A percentile compares a stretch with the other conserved stretches of the same genome.
Evolutionary conservation across 2,888 invertebrate species (phyloP).

Genomic region (Choreutis nemorana): DNA sequence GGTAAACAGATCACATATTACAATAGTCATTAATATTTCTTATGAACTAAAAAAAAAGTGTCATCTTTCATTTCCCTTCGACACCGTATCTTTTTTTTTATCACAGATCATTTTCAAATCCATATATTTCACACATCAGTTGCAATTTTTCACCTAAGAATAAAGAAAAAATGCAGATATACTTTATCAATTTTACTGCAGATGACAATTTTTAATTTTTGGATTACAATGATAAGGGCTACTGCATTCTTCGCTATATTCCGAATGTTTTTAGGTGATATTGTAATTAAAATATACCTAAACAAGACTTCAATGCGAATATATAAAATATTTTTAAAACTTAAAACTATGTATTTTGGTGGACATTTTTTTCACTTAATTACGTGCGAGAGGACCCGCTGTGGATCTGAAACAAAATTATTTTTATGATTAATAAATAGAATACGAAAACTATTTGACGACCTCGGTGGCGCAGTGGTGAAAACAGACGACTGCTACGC

Average conservation of each 20-base stretch:
- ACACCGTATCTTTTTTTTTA: slow-evolving; percentile 28
- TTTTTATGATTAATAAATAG: no score
- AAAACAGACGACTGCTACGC: no score
- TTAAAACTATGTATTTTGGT: slow-evolving; percentile 22
- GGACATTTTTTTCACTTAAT: slow-evolving; percentile 20
- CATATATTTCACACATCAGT: slow-evolving; percentile 26
- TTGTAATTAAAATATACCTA: slow-evolving; percentile 10
- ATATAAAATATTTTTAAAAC: no score
- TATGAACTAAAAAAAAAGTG: slow-evolving; percentile 32
- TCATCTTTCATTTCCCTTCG: slow-evolving; percentile 45
- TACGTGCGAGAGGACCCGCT: slow-evolving; percentile 19
- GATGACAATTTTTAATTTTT: slow-evolving; percentile 6
- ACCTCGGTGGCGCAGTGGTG: no score
- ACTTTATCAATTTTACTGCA: slow-evolving; percentile 31
- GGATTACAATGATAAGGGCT: slow-evolving; percentile 30
- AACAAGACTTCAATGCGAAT: no score
- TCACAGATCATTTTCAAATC: slow-evolving; percentile 17
- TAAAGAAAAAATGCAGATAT: slow-evolving; percentile 36
- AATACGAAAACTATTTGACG: no score
- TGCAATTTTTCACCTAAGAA: slow-evolving; percentile 22
- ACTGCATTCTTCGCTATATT: slow-evolving; percentile 32
- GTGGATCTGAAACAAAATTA: slow-evolving; percentile 53
- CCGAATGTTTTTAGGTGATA: slow-evolving; percentile 19
- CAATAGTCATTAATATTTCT: slow-evolving; percentile 35
- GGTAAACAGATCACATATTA: slow-evolving; percentile 23